These are phyloP conservation scores for Pimpla rufipes DNA, from an alignment of 2,888 invertebrate genomes.

Conservation along the genomic window DNA sequence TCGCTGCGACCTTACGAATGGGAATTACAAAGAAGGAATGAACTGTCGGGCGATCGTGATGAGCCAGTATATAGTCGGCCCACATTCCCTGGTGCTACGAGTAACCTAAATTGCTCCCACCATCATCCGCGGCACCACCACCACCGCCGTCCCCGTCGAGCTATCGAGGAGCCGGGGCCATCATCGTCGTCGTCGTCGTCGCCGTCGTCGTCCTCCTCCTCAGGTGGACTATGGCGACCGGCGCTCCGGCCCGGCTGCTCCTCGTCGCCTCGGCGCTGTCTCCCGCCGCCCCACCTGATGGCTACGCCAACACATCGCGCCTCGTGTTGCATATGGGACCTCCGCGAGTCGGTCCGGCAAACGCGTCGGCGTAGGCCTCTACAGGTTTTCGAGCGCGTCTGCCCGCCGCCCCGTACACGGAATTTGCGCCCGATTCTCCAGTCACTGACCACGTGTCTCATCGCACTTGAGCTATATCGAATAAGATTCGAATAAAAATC, in stretches of 20 bases:
- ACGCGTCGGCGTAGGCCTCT: slow-evolving; percentile 28
- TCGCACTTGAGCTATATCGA: not conserved
- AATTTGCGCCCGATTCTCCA: not conserved
- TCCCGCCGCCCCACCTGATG: slow-evolving; percentile 16
- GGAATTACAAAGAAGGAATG: slow-evolving; percentile 81
- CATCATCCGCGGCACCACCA: slow-evolving; percentile 64
- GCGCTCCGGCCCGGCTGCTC: not conserved
- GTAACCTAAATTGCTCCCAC: slow-evolving; percentile 85
- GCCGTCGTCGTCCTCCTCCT: slow-evolving; percentile 16
- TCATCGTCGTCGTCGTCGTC: slow-evolving; percentile 1
- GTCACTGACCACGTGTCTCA: slow-evolving; percentile 9
- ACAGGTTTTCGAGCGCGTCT: slow-evolving; percentile 23
- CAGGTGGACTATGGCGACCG: slow-evolving; percentile 8
- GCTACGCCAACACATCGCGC: not conserved
- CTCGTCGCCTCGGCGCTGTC: not conserved
- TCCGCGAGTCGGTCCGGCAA: slow-evolving; percentile 22
- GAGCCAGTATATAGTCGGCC: slow-evolving; percentile 84
- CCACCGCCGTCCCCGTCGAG: slow-evolving; percentile 48
- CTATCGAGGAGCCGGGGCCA: slow-evolving; percentile 19
- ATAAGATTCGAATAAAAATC: not conserved
- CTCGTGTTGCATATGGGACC: slow-evolving; percentile 26
- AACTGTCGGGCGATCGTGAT: slow-evolving; percentile 81
- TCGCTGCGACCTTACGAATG: slow-evolving; percentile 73
- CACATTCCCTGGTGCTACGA: slow-evolving; percentile 84
- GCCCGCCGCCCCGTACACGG: not conserved